Conservation (phyloP, 2,888 invertebrate genomes). For the Meghimatium bilineatum region DNA sequence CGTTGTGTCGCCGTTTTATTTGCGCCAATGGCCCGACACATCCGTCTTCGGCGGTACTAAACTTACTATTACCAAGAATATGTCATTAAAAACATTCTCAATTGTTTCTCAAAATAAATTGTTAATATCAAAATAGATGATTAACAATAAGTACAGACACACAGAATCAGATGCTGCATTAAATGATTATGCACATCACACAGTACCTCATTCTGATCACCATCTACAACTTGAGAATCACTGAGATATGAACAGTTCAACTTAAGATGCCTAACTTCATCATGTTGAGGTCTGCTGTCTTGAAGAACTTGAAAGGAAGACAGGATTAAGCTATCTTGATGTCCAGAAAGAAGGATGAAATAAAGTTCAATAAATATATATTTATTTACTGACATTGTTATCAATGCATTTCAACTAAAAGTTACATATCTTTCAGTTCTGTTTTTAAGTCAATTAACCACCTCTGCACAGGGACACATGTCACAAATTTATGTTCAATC, state of each 20-base stretch:
- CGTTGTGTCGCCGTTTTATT: too few species aligned
- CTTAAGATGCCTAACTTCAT: conserved; percentile 10
- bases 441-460: too few species aligned
- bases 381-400: too few species aligned
- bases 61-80: too few species aligned
- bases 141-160: not conserved
- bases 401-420: too few species aligned
- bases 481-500: too few species aligned
- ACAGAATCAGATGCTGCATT: not conserved
- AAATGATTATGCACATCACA: not conserved
- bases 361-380: not conserved
- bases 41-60: too few species aligned
- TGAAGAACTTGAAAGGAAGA: conserved; percentile 42
- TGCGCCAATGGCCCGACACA: too few species aligned
- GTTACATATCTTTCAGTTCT: too few species aligned
- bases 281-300: conserved; percentile 22
- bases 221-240: not conserved
- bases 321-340: conserved; percentile 39
- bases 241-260: conserved; percentile 21
- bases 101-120: too few species aligned
- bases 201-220: conserved; percentile 1
- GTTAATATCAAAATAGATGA: not conserved
- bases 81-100: too few species aligned
- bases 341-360: not conserved
- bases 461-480: too few species aligned